A percentile compares a stretch with the other conserved stretches of the same genome.
Conservation (phyloP, 2,113 vertebrate species). For the Pseudorasbora parva region DNA sequence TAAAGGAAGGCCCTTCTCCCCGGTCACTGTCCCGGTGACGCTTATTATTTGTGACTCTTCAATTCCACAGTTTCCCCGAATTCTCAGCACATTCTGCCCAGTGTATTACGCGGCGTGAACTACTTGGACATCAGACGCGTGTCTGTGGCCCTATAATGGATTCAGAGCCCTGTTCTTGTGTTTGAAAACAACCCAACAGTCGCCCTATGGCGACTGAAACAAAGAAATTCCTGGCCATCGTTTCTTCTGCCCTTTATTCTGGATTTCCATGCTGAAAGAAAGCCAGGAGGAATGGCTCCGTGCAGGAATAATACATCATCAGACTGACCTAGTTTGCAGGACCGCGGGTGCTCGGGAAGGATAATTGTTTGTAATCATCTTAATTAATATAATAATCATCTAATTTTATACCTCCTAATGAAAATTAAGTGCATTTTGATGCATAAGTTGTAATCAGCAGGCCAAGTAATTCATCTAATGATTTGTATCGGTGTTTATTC, state of each 20-base stretch:
- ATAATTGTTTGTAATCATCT: slow-evolving; percentile 78
- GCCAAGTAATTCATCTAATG: slow-evolving; percentile 77
- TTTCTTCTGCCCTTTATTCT: background rate
- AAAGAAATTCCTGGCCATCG: slow-evolving; percentile 61
- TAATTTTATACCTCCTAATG: slow-evolving; percentile 79
- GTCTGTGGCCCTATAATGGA: slow-evolving; percentile 66
- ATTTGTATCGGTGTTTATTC: slow-evolving; percentile 78
- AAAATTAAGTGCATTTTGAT: slow-evolving; percentile 80
- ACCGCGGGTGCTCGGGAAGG: slow-evolving; percentile 68
- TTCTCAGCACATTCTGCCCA: slow-evolving; percentile 75
- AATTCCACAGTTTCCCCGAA: slow-evolving; percentile 78
- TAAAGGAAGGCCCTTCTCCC: slow-evolving; percentile 33
- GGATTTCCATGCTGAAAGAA: background rate
- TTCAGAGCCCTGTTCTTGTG: slow-evolving; percentile 58
- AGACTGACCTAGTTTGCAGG: slow-evolving; percentile 72
- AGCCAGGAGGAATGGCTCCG: background rate
- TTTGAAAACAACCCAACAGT: slow-evolving; percentile 61
- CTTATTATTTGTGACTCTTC: slow-evolving; percentile 80
- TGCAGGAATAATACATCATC: slow-evolving; percentile 62
- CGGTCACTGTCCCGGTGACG: slow-evolving; percentile 67
- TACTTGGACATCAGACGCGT: slow-evolving; percentile 70
- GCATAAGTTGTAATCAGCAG: slow-evolving; percentile 75
- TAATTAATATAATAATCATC: slow-evolving; percentile 77
- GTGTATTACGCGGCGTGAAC: slow-evolving; percentile 71
- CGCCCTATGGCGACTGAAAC: background rate